Percentiles rank a stretch among this genome's conserved stretches.
phyloP scores from a whole-genome alignment of 2,797 vertebrate genomes.

The Nyctibius grandis region DNA sequence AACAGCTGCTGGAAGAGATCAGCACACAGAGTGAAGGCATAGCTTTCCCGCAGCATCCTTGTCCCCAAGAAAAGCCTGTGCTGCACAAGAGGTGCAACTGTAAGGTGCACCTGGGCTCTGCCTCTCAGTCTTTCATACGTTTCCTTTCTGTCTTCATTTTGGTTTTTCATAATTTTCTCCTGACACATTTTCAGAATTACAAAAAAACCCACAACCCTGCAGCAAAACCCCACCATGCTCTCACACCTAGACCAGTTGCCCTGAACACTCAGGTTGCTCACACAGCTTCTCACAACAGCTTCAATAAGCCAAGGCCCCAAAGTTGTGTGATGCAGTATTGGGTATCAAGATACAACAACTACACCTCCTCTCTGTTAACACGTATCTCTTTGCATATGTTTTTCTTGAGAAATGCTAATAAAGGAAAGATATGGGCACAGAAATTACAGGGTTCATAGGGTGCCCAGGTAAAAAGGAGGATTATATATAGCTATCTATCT shows the following conservation, averaged over 20 bases:
- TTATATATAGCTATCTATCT: background rate
- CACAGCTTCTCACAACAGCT: background rate
- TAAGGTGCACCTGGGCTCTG: background rate
- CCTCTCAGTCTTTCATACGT: background rate
- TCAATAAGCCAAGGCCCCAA: background rate
- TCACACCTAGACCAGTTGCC: background rate
- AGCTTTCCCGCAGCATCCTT: background rate
- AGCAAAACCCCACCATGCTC: background rate
- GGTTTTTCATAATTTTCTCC: background rate
- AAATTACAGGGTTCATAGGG: background rate
- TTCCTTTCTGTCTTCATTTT: background rate
- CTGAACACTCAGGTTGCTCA: background rate
- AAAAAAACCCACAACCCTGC: background rate
- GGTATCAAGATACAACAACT: background rate
- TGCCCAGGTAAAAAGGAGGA: background rate
- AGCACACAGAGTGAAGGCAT: background rate
- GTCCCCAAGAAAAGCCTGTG: background rate
- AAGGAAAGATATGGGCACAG: background rate
- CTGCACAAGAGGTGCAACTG: background rate
- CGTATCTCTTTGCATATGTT: background rate
- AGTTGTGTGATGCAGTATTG: background rate
- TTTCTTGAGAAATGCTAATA: background rate
- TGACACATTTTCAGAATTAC: background rate
- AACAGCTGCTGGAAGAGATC: constrained; percentile 23
- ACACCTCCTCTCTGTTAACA: background rate